These are phyloP conservation scores for Phasia obesa DNA, from an alignment of 2,888 invertebrate genomes.

Conservation along the genomic window DNA sequence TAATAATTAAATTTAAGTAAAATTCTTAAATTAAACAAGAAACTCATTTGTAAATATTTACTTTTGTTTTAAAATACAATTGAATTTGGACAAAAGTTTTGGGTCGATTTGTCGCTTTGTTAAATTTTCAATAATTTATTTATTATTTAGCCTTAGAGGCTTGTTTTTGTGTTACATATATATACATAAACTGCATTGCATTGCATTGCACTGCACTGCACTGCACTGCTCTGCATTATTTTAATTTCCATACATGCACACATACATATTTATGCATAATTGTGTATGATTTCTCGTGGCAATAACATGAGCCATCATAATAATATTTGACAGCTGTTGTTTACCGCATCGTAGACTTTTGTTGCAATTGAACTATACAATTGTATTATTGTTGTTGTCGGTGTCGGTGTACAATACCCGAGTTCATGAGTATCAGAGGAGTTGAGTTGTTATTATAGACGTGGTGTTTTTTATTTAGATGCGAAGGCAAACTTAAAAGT, in stretches of 20 bases:
- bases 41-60: too few relatives aligned
- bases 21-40: too few relatives aligned
- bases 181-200: not conserved
- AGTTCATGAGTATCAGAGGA: constrained; percentile 8
- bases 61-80: too few relatives aligned
- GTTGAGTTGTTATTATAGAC: constrained; percentile 10
- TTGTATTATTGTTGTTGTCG: constrained; percentile 11
- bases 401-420: not conserved
- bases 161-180: too few relatives aligned
- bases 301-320: constrained; percentile 64
- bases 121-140: too few relatives aligned
- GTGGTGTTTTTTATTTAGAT: not conserved
- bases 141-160: too few relatives aligned
- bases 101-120: too few relatives aligned
- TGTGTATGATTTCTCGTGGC: constrained; percentile 17
- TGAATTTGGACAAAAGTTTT: too few relatives aligned
- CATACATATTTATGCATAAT: not conserved
- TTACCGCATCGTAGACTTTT: constrained; percentile 57
- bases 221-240: not conserved
- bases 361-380: constrained; percentile 23
- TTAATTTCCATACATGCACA: not conserved
- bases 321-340: constrained; percentile 69
- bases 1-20: too few relatives aligned
- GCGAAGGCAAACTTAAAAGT: not conserved
- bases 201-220: too few relatives aligned